Evolutionary conservation across 2,888 invertebrate genomes (phyloP).

Genomic region (Stenichneumon culpator): DNA sequence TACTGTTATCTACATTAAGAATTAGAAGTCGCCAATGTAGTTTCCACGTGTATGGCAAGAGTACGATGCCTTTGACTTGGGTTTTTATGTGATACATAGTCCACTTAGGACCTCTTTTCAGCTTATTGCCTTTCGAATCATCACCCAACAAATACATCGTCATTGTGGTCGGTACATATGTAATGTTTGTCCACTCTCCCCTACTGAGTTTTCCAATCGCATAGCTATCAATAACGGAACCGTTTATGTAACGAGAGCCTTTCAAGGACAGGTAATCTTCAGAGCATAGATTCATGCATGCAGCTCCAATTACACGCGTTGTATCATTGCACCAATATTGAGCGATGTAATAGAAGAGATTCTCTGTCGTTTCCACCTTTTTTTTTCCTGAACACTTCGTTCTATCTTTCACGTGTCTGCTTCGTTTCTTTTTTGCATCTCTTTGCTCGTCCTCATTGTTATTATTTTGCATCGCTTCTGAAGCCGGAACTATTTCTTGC

Average conservation of each 20-base stretch:
- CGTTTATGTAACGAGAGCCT: constrained; percentile 1
- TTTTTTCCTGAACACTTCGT: neutral
- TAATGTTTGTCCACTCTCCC: constrained; percentile 11
- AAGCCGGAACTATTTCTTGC: constrained; percentile 15
- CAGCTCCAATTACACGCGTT: neutral
- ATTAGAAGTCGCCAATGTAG: constrained; percentile 21
- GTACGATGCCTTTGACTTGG: constrained; percentile 1
- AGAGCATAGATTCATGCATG: constrained; percentile 30
- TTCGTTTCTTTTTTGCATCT: neutral
- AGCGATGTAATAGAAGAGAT: constrained; percentile 9
- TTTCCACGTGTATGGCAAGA: constrained; percentile 21
- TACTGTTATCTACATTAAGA: constrained; percentile 17
- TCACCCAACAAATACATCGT: constrained; percentile 10
- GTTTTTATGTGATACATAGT: constrained; percentile 13
- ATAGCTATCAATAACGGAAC: constrained; percentile 11
- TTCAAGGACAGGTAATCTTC: constrained; percentile 17
- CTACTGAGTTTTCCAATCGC: constrained; percentile 28
- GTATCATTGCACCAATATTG: constrained; percentile 21
- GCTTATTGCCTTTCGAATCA: neutral
- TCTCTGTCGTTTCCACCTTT: neutral
- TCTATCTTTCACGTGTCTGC: neutral
- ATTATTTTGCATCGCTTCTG: neutral
- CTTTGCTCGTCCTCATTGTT: neutral
- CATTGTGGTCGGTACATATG: constrained; percentile 11
- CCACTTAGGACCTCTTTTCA: constrained; percentile 2